A percentile compares a stretch with the other conserved stretches of the same genome.
phyloP scores from a whole-genome alignment of 2,888 invertebrate species.

The Tetropium fuscum region DNA sequence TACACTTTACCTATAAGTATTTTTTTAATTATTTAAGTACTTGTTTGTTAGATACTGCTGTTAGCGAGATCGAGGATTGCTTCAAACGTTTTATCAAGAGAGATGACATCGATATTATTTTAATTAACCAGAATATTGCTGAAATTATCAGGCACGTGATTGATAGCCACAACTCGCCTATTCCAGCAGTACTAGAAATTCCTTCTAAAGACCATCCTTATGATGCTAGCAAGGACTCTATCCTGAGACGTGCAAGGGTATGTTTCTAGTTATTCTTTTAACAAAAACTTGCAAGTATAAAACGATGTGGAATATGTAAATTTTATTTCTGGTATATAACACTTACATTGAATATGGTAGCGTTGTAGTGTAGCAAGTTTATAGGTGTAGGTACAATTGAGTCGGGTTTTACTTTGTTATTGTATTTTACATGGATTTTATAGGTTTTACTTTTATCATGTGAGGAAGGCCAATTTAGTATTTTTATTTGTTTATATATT shows the following conservation, averaged over 20 bases:
- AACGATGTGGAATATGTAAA: too few relatives aligned
- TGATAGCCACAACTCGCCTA: constrained; percentile 91
- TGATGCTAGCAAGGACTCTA: constrained; percentile 98
- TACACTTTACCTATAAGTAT: too few relatives aligned
- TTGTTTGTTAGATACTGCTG: constrained; percentile 85
- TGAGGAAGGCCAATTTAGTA: too few relatives aligned
- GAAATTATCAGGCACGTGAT: constrained; percentile 98
- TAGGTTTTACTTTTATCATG: too few relatives aligned
- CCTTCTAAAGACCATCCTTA: constrained; percentile 97
- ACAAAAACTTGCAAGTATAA: too few relatives aligned
- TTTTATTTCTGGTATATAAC: not conserved
- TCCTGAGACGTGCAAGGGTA: constrained; percentile 94
- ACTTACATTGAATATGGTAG: too few relatives aligned
- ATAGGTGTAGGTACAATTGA: too few relatives aligned
- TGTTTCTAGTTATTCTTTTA: constrained; percentile 28
- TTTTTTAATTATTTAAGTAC: constrained; percentile 9
- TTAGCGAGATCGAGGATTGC: constrained; percentile 96
- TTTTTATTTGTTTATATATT: too few relatives aligned
- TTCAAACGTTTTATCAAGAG: constrained; percentile 95
- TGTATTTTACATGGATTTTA: too few relatives aligned
- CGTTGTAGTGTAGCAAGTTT: too few relatives aligned
- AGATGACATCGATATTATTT: constrained; percentile 98
- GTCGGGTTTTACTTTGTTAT: too few relatives aligned
- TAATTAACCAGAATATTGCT: constrained; percentile 98
- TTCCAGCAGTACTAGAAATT: constrained; percentile 97